phyloP scores from a whole-genome alignment of 1,140 invertebrate species.

The Drosophila parabipectinata region DNA sequence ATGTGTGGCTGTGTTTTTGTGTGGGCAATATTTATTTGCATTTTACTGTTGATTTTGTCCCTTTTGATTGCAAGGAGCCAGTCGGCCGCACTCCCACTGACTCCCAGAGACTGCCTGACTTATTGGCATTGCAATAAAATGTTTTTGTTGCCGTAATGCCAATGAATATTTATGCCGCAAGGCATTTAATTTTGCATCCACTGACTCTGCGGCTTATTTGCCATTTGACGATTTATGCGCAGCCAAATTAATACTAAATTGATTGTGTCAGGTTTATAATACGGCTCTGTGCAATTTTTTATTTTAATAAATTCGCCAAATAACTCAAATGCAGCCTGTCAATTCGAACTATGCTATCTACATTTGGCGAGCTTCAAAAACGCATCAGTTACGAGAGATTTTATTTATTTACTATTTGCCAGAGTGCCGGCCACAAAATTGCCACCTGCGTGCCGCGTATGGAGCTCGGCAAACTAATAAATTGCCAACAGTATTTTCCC shows the following conservation, averaged over 20 bases:
- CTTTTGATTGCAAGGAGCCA: slow-evolving; percentile 69
- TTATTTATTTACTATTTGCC: slow-evolving; percentile 77
- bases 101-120: slow-evolving; percentile 42
- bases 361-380: slow-evolving; percentile 32
- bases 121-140: slow-evolving; percentile 62
- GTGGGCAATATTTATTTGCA: slow-evolving; percentile 74
- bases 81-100: slow-evolving; percentile 20
- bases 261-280: slow-evolving; percentile 61
- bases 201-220: slow-evolving; percentile 69
- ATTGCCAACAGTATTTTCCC: slow-evolving; percentile 44
- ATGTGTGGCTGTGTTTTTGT: slow-evolving; percentile 13
- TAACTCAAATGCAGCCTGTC: slow-evolving; percentile 23
- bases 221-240: slow-evolving; percentile 65
- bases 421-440: slow-evolving; percentile 68
- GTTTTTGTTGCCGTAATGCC: slow-evolving; percentile 60
- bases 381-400: slow-evolving; percentile 54
- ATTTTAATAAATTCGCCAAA: slow-evolving; percentile 14
- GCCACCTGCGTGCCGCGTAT: slow-evolving; percentile 63
- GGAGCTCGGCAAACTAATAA: slow-evolving; percentile 67
- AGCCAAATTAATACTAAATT: slow-evolving; percentile 75
- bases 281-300: slow-evolving; percentile 12
- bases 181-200: slow-evolving; percentile 69
- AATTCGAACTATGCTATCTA: not conserved
- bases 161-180: slow-evolving; percentile 75
- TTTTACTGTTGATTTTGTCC: slow-evolving; percentile 80